Evolutionary conservation across 2,797 vertebrate genomes (phyloP).

Genomic region (Sebastes dallii): DNA sequence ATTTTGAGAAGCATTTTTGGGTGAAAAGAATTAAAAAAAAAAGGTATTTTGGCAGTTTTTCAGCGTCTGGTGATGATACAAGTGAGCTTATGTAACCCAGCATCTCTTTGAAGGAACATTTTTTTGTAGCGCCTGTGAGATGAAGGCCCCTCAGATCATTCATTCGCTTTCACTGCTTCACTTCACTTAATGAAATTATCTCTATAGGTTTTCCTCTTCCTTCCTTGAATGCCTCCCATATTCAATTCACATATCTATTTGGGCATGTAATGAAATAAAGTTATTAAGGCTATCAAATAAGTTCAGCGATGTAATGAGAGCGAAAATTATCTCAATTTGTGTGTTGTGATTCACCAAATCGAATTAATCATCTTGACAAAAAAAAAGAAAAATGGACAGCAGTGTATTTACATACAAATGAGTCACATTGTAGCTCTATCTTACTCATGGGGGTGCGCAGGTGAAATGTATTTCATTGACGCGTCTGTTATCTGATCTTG

Average conservation of each 20-base stretch:
- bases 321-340: slow-evolving; percentile 46
- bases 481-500: slow-evolving; percentile 58
- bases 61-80: background rate
- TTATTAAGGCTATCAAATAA: slow-evolving; percentile 44
- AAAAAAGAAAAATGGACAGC: slow-evolving; percentile 3
- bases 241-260: slow-evolving; percentile 51
- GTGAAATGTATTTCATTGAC: slow-evolving; percentile 59
- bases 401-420: slow-evolving; percentile 67
- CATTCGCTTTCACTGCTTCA: slow-evolving; percentile 28
- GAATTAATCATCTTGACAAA: slow-evolving; percentile 36
- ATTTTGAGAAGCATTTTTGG: background rate
- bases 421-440: slow-evolving; percentile 38
- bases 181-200: slow-evolving; percentile 56
- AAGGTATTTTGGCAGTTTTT: background rate
- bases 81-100: slow-evolving; percentile 4
- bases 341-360: slow-evolving; percentile 49
- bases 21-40: background rate
- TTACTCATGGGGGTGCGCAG: slow-evolving; percentile 15
- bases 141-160: slow-evolving; percentile 37
- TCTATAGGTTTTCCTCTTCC: slow-evolving; percentile 37
- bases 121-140: slow-evolving; percentile 25
- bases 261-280: slow-evolving; percentile 59
- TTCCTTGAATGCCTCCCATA: slow-evolving; percentile 7
- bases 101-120: slow-evolving; percentile 30
- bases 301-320: slow-evolving; percentile 40